Percentiles rank a stretch among this genome's conserved stretches.
Conservation (phyloP, 2,113 vertebrate species). For the Xerus inauris region DNA sequence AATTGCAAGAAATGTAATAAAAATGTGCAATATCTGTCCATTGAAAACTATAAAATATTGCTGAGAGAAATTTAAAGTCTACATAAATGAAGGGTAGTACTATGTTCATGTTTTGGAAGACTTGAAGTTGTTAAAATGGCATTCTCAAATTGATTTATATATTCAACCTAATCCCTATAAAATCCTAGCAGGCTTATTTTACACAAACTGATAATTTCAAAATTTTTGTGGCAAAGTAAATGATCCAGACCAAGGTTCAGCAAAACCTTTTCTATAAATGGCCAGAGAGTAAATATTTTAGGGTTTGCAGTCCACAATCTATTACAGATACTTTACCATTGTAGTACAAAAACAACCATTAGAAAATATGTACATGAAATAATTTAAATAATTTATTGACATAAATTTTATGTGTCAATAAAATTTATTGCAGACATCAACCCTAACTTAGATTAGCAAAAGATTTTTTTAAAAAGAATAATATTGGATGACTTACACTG, state of each 20-base stretch:
- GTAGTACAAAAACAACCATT: background rate
- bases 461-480: background rate
- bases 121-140: background rate
- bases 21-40: background rate
- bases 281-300: background rate
- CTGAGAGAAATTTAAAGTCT: background rate
- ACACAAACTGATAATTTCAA: background rate
- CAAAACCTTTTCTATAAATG: background rate
- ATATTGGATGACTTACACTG: background rate
- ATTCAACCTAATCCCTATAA: background rate
- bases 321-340: background rate
- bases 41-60: background rate
- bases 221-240: background rate
- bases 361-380: background rate
- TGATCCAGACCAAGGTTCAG: background rate
- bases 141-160: background rate
- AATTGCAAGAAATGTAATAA: constrained; percentile 9
- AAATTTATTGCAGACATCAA: background rate
- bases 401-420: too few species aligned
- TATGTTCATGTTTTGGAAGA: background rate
- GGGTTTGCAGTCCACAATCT: background rate
- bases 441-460: background rate
- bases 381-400: too few species aligned
- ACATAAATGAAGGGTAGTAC: background rate
- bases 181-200: background rate